Conservation (phyloP, 2,888 invertebrate species). For the Zelleria hepariella region DNA sequence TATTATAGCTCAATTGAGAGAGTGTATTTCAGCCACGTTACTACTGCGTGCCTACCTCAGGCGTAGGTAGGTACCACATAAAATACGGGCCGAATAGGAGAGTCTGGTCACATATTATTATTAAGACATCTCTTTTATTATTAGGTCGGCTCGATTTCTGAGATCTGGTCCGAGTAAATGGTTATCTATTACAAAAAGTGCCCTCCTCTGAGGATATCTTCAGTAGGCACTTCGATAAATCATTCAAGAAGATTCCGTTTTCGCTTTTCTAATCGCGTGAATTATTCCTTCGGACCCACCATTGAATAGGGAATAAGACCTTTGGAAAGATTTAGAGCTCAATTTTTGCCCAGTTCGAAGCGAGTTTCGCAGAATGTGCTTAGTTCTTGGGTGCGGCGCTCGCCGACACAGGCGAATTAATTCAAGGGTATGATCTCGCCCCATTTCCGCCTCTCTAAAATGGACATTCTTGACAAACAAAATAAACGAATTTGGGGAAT, state of each 20-base stretch:
- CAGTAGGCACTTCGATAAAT: slow-evolving; percentile 1
- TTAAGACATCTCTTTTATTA: not conserved
- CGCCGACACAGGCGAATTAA: not conserved
- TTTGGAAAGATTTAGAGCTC: not conserved
- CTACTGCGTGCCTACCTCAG: not conserved
- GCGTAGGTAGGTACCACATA: not conserved
- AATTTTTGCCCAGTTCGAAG: not conserved
- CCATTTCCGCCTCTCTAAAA: not conserved
- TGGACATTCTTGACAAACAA: not conserved
- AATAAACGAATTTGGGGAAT: too few species aligned
- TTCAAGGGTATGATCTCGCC: not conserved
- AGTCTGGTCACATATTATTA: not conserved
- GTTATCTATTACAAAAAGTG: not conserved
- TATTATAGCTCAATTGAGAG: not conserved
- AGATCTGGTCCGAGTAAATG: not conserved
- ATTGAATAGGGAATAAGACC: slow-evolving; percentile 3
- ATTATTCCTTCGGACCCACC: slow-evolving; percentile 1
- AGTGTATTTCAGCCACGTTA: not conserved
- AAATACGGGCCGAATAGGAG: not conserved
- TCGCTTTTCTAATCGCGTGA: slow-evolving; percentile 5
- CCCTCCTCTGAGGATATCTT: not conserved
- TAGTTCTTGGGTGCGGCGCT: not conserved
- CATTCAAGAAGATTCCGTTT: slow-evolving; percentile 1
- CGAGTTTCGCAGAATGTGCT: not conserved
- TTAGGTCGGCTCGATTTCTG: not conserved